Conservation (phyloP, 2,113 vertebrate species). For the Sinocyclocheilus anshuiensis region DNA sequence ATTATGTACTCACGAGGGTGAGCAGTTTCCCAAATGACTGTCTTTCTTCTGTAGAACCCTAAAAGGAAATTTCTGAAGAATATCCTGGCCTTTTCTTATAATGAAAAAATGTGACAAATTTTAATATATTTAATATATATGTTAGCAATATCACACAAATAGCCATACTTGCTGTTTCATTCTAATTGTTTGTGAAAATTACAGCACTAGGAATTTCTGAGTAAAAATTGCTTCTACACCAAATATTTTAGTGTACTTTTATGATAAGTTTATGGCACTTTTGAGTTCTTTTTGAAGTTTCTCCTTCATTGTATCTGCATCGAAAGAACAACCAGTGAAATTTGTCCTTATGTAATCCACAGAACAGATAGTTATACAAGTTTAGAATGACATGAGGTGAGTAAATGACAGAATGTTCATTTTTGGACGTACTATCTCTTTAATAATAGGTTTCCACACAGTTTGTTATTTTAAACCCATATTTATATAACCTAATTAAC, state of each 20-base stretch:
- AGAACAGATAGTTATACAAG: neutral
- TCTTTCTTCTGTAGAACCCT: neutral
- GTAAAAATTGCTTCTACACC: too few species aligned
- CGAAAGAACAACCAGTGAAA: neutral
- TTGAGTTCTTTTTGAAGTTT: neutral
- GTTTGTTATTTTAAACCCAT: neutral
- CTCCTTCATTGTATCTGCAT: neutral
- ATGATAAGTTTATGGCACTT: neutral
- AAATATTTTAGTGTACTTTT: neutral
- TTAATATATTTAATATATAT: too few species aligned
- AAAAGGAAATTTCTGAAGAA: neutral
- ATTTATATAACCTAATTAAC: constrained; percentile 17
- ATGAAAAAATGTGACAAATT: too few species aligned
- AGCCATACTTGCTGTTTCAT: too few species aligned
- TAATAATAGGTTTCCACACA: neutral
- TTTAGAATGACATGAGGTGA: neutral
- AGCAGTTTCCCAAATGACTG: neutral
- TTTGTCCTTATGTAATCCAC: neutral
- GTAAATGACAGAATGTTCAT: neutral
- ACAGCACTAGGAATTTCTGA: too few species aligned
- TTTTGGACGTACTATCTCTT: neutral
- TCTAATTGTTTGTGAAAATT: too few species aligned
- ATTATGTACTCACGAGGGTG: neutral
- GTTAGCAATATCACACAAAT: too few species aligned
- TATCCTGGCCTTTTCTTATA: neutral